Evolutionary conservation across 2,113 vertebrate species (phyloP).

Genomic region (Butastur rufipennis): DNA sequence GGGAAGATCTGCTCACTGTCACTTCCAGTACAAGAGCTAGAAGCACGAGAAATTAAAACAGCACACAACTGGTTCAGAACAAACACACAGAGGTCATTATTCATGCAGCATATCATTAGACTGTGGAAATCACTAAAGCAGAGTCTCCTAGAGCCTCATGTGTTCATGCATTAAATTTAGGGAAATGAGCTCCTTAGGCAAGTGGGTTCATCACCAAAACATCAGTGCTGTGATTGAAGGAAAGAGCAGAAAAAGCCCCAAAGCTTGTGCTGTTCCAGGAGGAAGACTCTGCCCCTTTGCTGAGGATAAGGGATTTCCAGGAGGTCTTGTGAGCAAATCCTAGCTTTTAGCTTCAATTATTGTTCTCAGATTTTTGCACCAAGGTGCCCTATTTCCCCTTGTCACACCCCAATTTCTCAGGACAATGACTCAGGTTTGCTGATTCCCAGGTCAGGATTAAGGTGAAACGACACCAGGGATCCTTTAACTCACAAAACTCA

Average conservation of each 20-base stretch:
- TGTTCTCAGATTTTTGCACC: background rate
- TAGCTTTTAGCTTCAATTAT: rapidly evolving
- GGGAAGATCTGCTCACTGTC: background rate
- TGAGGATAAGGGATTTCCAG: background rate
- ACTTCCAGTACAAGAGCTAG: rapidly evolving
- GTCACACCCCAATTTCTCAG: too few species aligned
- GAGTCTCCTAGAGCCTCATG: background rate
- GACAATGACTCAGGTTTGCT: too few species aligned
- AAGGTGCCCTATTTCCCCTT: too few species aligned
- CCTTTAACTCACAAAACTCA: too few species aligned
- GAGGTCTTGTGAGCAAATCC: background rate
- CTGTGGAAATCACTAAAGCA: background rate
- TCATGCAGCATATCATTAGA: rapidly evolving
- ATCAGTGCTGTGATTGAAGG: rapidly evolving
- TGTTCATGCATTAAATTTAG: rapidly evolving
- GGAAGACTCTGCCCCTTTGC: background rate
- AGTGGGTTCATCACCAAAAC: background rate
- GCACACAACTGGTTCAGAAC: rapidly evolving
- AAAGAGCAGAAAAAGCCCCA: background rate
- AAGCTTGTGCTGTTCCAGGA: too few species aligned
- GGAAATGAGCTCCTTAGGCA: background rate
- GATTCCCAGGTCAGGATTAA: too few species aligned
- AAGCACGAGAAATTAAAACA: background rate
- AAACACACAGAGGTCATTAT: rapidly evolving
- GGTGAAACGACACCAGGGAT: too few species aligned